These are phyloP conservation scores for Tribolium castaneum DNA, from an alignment of 1,140 invertebrate species.

Conservation along the genomic window DNA sequence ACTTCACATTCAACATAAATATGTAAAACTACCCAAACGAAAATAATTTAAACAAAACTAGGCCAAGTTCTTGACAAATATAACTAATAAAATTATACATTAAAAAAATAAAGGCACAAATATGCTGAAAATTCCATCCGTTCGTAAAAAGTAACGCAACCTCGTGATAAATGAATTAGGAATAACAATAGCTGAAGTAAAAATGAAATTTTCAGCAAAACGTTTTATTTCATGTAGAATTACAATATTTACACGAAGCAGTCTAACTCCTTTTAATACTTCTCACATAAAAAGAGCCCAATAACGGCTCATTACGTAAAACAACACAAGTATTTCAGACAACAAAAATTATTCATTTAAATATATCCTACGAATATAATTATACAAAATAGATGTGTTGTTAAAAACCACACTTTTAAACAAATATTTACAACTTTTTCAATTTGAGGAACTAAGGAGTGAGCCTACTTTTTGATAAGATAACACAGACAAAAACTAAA, in stretches of 20 bases:
- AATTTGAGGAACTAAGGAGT: slow-evolving; percentile 54
- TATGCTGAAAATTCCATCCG: slow-evolving; percentile 54
- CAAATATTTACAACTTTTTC: slow-evolving; percentile 45
- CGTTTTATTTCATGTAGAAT: slow-evolving; percentile 41
- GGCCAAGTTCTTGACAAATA: slow-evolving; percentile 49
- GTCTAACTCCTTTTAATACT: slow-evolving; percentile 57
- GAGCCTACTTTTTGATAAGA: slow-evolving; percentile 53
- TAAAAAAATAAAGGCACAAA: slow-evolving; percentile 57
- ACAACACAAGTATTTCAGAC: slow-evolving; percentile 46
- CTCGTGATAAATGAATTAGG: slow-evolving; percentile 19
- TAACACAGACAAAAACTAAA: slow-evolving; percentile 53
- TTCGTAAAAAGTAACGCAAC: slow-evolving; percentile 30
- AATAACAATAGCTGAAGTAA: slow-evolving; percentile 20
- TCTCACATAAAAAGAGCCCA: background rate
- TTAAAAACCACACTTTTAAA: slow-evolving; percentile 40
- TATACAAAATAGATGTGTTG: slow-evolving; percentile 47
- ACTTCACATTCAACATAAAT: background rate
- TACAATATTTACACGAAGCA: slow-evolving; percentile 56
- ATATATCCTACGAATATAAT: slow-evolving; percentile 11
- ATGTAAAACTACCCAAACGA: background rate
- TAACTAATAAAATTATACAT: slow-evolving; percentile 50
- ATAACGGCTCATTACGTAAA: slow-evolving; percentile 17
- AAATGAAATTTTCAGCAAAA: slow-evolving; percentile 55
- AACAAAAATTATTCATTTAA: slow-evolving; percentile 15
- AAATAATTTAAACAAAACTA: slow-evolving; percentile 47